phyloP scores from a whole-genome alignment of 2,797 vertebrate species.

The Rhinophrynus dorsalis region DNA sequence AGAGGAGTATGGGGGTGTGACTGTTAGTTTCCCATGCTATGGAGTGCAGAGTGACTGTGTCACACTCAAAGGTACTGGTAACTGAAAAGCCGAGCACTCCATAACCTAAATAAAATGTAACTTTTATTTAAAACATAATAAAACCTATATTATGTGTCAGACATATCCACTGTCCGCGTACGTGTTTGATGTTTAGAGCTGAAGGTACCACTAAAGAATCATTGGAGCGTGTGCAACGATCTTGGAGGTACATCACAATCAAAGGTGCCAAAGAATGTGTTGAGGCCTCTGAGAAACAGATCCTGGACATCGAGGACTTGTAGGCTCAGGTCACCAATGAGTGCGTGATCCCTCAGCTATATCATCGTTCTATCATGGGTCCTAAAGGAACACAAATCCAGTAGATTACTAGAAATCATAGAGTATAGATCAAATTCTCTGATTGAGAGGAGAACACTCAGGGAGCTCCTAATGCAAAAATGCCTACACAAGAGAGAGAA shows the following conservation, averaged over 20 bases:
- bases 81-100: no score
- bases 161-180: no score
- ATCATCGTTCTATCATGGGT: constrained; percentile 98
- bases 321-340: constrained; percentile 95
- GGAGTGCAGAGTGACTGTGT: constrained; percentile 89
- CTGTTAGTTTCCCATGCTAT: constrained; percentile 96
- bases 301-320: constrained; percentile 92
- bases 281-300: constrained; percentile 94
- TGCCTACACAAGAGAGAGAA: constrained; percentile 85
- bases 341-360: constrained; percentile 91
- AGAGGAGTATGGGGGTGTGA: constrained; percentile 94
- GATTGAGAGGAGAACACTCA: constrained; percentile 87
- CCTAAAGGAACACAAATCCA: constrained; percentile 95
- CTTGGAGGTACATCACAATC: no score
- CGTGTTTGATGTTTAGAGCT: no score
- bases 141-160: no score
- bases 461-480: constrained; percentile 75
- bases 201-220: no score
- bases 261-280: constrained; percentile 97
- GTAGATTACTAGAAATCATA: constrained; percentile 93
- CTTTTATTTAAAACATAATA: no score
- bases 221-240: no score
- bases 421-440: constrained; percentile 95
- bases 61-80: constrained; percentile 94
- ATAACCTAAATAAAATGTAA: no score